These are phyloP conservation scores for Gypaetus barbatus DNA, from an alignment of 2,797 vertebrate species.

Conservation along the genomic window DNA sequence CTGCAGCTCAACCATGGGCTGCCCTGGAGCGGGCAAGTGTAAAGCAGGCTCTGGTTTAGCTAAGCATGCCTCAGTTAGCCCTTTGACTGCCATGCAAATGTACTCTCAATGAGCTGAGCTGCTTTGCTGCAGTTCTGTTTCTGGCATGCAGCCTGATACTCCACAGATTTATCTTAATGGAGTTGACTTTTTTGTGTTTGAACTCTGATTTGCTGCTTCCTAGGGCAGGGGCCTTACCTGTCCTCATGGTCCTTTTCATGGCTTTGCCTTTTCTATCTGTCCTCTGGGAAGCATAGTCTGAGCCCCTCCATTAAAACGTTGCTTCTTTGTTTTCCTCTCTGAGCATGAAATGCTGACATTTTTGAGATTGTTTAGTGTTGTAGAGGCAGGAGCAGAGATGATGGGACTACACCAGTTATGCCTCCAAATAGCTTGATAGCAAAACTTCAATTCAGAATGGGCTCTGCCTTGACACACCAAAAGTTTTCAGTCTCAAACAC, in stretches of 20 bases:
- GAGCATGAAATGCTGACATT: neutral
- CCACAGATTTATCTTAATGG: neutral
- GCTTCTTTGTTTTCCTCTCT: neutral
- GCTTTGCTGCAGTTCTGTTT: neutral
- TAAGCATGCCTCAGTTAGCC: neutral
- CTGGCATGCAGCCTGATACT: neutral
- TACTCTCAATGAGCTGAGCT: neutral
- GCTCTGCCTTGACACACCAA: neutral
- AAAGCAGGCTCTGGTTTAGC: neutral
- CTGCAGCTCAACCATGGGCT: neutral
- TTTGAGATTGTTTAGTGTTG: neutral
- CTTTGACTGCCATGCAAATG: neutral
- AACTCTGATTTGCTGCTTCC: neutral
- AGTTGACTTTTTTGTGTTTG: neutral
- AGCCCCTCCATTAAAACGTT: rapidly evolving
- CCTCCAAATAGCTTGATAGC: neutral
- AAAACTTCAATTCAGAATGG: neutral
- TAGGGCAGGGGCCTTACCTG: neutral
- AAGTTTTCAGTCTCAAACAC: neutral
- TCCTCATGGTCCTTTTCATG: neutral
- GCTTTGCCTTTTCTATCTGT: neutral
- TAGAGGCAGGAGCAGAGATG: neutral
- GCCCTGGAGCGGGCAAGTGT: neutral
- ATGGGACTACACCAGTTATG: neutral
- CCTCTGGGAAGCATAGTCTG: neutral